These are phyloP conservation scores for Rhopilema esculentum DNA, from an alignment of 30 jellyfish, hydroid and myxozoan genomes.

Conservation along the genomic window DNA sequence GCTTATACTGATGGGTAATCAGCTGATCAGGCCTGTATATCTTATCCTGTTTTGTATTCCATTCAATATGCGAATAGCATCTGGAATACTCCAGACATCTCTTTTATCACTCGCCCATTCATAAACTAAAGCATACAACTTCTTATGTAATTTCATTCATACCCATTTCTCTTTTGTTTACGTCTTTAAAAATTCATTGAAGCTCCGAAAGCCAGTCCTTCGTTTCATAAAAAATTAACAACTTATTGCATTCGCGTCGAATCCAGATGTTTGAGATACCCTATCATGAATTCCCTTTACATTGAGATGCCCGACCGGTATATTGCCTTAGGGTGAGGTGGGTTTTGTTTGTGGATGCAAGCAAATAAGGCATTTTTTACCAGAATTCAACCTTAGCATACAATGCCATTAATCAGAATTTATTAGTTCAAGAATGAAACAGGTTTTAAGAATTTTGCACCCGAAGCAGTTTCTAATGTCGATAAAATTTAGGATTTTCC, in stretches of 20 bases:
- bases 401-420: neutral
- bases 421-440: neutral
- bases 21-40: neutral
- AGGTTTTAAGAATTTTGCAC: too few relatives aligned
- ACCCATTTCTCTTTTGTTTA: neutral
- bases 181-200: neutral
- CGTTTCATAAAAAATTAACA: neutral
- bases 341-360: neutral
- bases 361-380: neutral
- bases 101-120: neutral
- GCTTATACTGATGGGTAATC: neutral
- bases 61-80: neutral
- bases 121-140: neutral
- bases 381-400: neutral
- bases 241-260: neutral
- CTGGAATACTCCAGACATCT: neutral
- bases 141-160: neutral
- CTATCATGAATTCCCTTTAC: neutral
- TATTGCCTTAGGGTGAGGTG: neutral
- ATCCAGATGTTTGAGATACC: neutral
- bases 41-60: neutral
- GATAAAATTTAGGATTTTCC: too few relatives aligned
- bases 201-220: neutral
- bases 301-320: neutral
- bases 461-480: too few relatives aligned